These are phyloP conservation scores for Drosophila rellima DNA, from an alignment of 2,888 invertebrate species.

Conservation along the genomic window DNA sequence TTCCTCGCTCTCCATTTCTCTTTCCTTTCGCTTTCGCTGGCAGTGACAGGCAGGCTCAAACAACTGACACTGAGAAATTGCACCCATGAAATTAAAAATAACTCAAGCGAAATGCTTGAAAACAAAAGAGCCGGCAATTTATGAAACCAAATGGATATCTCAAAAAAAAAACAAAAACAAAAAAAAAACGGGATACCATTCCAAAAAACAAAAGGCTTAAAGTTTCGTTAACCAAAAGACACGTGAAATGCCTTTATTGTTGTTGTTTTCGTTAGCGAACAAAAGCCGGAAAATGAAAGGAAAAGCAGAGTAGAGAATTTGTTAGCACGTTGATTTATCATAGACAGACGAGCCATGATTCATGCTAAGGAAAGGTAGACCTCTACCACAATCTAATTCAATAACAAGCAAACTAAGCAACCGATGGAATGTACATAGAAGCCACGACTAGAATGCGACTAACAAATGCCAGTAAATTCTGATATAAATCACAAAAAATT, in stretches of 20 bases:
- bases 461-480: conserved; percentile 76
- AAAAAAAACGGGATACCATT: conserved; percentile 3
- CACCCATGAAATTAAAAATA: conserved; percentile 78
- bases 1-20: background rate
- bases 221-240: conserved; percentile 56
- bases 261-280: conserved; percentile 17
- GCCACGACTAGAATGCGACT: conserved; percentile 18
- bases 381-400: conserved; percentile 63
- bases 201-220: conserved; percentile 66
- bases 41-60: conserved; percentile 53
- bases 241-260: conserved; percentile 22
- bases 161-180: background rate
- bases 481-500: conserved; percentile 77
- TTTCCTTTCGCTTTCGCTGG: conserved; percentile 40
- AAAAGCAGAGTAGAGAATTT: conserved; percentile 52
- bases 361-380: conserved; percentile 33
- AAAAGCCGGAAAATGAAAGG: conserved; percentile 43
- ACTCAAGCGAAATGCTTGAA: conserved; percentile 76
- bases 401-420: conserved; percentile 50
- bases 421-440: background rate
- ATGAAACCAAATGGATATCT: conserved; percentile 58
- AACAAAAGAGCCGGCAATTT: conserved; percentile 75
- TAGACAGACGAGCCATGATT: conserved; percentile 51
- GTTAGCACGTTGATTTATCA: conserved; percentile 74
- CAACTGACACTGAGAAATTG: conserved; percentile 79